Evolutionary conservation across 2,797 vertebrate genomes (phyloP).

Genomic region (Tadarida brasiliensis): DNA sequence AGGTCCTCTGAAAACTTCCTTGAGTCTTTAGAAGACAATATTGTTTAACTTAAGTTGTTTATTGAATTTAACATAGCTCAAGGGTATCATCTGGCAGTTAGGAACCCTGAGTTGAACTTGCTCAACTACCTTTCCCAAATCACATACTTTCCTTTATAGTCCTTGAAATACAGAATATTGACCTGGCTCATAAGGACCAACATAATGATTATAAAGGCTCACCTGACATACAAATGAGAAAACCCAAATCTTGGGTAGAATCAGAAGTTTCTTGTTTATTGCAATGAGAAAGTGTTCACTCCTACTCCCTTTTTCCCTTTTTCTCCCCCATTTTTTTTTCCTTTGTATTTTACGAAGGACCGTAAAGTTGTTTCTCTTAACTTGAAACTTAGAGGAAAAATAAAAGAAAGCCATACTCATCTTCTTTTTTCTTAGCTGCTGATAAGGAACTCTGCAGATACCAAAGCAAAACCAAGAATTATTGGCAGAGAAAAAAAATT

Average conservation of each 20-base stretch:
- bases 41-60: constrained; percentile 7
- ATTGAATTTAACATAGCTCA: neutral
- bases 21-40: neutral
- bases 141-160: neutral
- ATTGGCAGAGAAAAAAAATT: neutral
- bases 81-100: neutral
- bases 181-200: neutral
- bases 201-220: neutral
- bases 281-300: neutral
- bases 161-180: neutral
- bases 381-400: neutral
- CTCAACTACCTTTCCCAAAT: neutral
- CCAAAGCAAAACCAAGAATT: neutral
- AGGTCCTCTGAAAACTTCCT: neutral
- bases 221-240: neutral
- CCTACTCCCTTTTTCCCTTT: neutral
- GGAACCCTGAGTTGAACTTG: neutral
- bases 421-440: neutral
- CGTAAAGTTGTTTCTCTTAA: neutral
- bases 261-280: neutral
- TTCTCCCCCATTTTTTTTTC: neutral
- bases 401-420: neutral
- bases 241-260: neutral
- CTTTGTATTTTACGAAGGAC: neutral
- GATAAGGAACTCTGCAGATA: neutral